Percentiles rank a stretch among this genome's conserved stretches.
Conservation (phyloP, 2,113 vertebrate genomes). For the Anguilla japonica region DNA sequence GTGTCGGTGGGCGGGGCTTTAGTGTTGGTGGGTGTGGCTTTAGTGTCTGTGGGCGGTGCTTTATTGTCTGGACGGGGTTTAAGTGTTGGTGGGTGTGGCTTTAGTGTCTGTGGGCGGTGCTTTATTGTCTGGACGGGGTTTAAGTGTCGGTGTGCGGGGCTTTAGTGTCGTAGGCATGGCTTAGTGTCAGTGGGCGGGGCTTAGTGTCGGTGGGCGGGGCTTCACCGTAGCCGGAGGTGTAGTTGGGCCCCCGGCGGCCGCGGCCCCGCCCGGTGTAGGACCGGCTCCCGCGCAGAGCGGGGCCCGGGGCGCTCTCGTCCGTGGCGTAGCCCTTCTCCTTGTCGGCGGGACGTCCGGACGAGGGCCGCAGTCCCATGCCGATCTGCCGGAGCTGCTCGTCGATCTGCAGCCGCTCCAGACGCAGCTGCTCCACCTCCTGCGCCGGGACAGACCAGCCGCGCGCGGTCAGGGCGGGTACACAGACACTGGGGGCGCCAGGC, state of each 20-base stretch:
- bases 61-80: too few relatives aligned
- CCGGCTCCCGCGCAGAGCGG: slow-evolving; percentile 81
- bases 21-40: too few relatives aligned
- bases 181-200: too few relatives aligned
- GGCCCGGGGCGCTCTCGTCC: slow-evolving; percentile 76
- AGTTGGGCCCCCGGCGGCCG: slow-evolving; percentile 86
- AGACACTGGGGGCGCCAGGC: neutral
- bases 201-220: too few relatives aligned
- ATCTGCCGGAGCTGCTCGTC: slow-evolving; percentile 96
- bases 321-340: slow-evolving; percentile 84
- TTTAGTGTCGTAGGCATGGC: too few relatives aligned
- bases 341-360: slow-evolving; percentile 73
- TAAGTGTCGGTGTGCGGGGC: too few relatives aligned
- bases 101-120: too few relatives aligned
- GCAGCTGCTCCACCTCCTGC: slow-evolving; percentile 96
- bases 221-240: slow-evolving; percentile 90
- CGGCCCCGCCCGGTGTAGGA: slow-evolving; percentile 92
- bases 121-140: too few relatives aligned
- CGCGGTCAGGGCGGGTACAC: neutral
- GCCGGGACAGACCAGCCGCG: neutral
- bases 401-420: slow-evolving; percentile 94
- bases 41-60: too few relatives aligned
- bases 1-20: too few relatives aligned
- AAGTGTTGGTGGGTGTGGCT: too few relatives aligned
- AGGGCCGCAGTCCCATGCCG: slow-evolving; percentile 88